Base-by-base conservation (phyloP, 2,797 vertebrate genomes). In the Pachyuromys duprasi region DNA sequence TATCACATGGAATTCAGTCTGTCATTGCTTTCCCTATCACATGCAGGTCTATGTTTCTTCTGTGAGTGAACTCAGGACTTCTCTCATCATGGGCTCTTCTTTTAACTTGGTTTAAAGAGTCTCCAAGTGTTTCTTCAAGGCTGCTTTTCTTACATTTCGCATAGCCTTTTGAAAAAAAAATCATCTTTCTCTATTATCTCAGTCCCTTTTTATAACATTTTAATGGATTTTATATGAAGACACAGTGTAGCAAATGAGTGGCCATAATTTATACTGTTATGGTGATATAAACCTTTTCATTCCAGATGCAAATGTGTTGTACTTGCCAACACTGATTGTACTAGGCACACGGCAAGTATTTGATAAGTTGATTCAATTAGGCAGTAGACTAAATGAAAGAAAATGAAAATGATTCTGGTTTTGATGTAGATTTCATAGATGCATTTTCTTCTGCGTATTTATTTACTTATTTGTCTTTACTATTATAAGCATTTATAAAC, bases 281-380 rank as follows among this genome's bases (percentile, higher is more conserved):
- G 91, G 62, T 57, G 42, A 74, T 49, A 63, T 86, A 72, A 92
- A 95, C 28, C 26, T 90, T 93, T 96, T 94, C 53, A 92, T 94
- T 79, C 33, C 80, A 89, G 24, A 36, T 96, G 53, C 67, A 93
- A 74, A 86, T 93, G 91, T 92, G 67, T 86, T 94, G 96, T 93
- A 83, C 78, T 95, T 91, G 24, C 53, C 82, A 90, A 88, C 94
- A 39, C 45, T 90, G 93, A 88, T n/a, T 95, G 67, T 95, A 22
- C 42, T 79, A 65, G 78, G 20, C 84, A 91, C 33, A 70, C 4
- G 87, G 45, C 70, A 96, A 79, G 4, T 91, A 3, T 80, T 91
- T 55, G 63, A 95, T 81, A 45, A 95, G 62, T 60, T 94, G 62
- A 90, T 96, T 95, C 83, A 3, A 87, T 53, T 94, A 86, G 86